These are phyloP conservation scores for Spondyliosoma cantharus DNA, from an alignment of 2,797 vertebrate genomes.

Conservation along the genomic window DNA sequence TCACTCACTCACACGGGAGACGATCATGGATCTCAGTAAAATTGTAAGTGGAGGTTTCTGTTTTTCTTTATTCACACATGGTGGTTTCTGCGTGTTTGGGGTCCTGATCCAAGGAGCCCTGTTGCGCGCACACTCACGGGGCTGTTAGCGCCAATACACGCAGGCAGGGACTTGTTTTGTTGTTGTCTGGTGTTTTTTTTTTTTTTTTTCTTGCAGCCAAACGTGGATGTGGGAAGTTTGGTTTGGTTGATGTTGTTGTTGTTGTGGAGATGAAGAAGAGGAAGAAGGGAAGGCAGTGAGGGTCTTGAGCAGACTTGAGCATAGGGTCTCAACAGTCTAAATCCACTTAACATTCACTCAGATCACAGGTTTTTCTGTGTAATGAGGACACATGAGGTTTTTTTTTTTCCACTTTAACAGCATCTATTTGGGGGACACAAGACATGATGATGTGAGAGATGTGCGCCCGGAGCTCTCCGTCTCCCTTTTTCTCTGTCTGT, in stretches of 20 bases:
- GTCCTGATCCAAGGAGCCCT: slow-evolving; percentile 40
- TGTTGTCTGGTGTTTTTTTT: slow-evolving; percentile 22
- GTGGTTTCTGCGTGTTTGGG: slow-evolving; percentile 41
- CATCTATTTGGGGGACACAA: neutral
- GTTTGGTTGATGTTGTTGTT: slow-evolving; percentile 51
- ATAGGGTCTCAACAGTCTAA: slow-evolving; percentile 1
- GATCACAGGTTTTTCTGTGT: neutral
- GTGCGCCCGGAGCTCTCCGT: slow-evolving; percentile 10
- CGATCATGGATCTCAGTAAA: slow-evolving; percentile 84
- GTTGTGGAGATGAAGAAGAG: neutral
- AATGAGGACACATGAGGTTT: neutral
- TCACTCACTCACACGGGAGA: slow-evolving; percentile 8
- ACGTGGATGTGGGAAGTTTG: slow-evolving; percentile 46
- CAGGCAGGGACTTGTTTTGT: slow-evolving; percentile 61
- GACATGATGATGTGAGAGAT: slow-evolving; percentile 15
- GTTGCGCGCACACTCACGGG: slow-evolving; percentile 6
- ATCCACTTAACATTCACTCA: neutral
- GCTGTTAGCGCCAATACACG: slow-evolving; percentile 37
- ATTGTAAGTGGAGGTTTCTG: slow-evolving; percentile 79
- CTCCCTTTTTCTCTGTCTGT: neutral
- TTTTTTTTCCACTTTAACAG: neutral
- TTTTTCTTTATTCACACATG: neutral
- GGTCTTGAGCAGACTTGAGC: slow-evolving; percentile 1
- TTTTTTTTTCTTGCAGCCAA: neutral
- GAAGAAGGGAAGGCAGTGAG: slow-evolving; percentile 4